These are phyloP conservation scores for Heliconius aoede DNA, from an alignment of 2,888 invertebrate species.

Conservation along the genomic window DNA sequence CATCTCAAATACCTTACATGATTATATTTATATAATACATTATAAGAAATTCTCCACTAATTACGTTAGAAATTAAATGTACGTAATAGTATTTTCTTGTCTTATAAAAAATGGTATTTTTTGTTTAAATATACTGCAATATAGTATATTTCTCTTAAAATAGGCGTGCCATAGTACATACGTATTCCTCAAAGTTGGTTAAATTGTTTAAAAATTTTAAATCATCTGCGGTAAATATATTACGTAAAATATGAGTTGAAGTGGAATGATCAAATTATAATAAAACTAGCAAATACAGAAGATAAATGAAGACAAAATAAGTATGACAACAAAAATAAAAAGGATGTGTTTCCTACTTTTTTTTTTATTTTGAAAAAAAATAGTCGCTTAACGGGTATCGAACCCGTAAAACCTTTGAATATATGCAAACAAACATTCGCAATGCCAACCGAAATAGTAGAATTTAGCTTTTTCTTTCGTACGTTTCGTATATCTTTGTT, in stretches of 20 bases:
- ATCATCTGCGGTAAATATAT: not conserved
- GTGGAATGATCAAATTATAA: conserved; percentile 1
- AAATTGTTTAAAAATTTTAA: conserved; percentile 26
- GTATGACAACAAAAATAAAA: conserved; percentile 29
- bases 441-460: not conserved
- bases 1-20: not conserved
- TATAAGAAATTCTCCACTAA: not conserved
- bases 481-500: too few species aligned
- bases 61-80: not conserved
- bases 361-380: not conserved
- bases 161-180: conserved; percentile 21
- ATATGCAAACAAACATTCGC: not conserved
- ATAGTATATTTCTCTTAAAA: not conserved
- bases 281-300: conserved; percentile 31
- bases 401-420: not conserved
- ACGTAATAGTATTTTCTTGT: not conserved
- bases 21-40: too few species aligned
- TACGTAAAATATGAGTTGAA: not conserved
- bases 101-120: not conserved
- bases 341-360: not conserved
- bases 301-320: conserved; percentile 46
- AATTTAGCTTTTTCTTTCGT: too few species aligned
- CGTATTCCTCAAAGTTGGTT: conserved; percentile 77
- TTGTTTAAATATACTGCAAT: not conserved
- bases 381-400: not conserved